Evolutionary conservation across 2,888 invertebrate genomes (phyloP), one percentile per base, ranked within the genome.

Genomic region (Parnassius smintheus): DNA sequence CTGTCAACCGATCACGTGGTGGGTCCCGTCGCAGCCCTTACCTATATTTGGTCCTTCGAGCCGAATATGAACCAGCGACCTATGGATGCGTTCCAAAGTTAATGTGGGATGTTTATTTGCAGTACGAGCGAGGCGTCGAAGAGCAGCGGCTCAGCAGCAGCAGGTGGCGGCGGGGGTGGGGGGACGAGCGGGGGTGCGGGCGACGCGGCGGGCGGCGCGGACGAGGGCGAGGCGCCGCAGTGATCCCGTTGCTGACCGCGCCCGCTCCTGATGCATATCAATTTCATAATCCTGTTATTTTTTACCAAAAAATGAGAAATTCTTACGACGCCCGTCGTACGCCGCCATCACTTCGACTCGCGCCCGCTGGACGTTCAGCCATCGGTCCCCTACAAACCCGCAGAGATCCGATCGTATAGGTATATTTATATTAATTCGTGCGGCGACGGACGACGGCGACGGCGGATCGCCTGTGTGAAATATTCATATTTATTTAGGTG

Each of bases 401-500:
- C 64, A 57, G 65, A 66, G 12, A 22, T 11, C 45, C 54, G 55
- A 12, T 44, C 12, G 72, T 70, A 69, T 68, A 70, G 72, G 70
- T 68, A 75, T 69, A 74, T 72, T 70, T 72, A 74, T 80, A 80
- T 78, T 79, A 76, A 74, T 76, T 75, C 59, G 51, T 68, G 74
- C 75, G 73, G 66, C 58, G 72, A 65, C 71, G 71, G 69, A 71
- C 70, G 68, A 69, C 77, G 75, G 66, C 73, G 74, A 72, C 76
- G 74, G 72, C 76, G 77, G 73, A 70, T 71, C 71, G 75, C 79
- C 80, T 80, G 81, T 79, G 78, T 81, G 75, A 82, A 78, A 85
- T 86, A 85, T 83, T 84, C 82, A 89, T 90, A 89, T 90, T 90
- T 91, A 88, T 91, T 91, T 91, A 89, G 88, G 91, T 91, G 90